Evolutionary conservation across 2,797 vertebrate species (phyloP), one percentile per base, ranked within the genome.

Genomic region (Percopsis omiscomaycus): DNA sequence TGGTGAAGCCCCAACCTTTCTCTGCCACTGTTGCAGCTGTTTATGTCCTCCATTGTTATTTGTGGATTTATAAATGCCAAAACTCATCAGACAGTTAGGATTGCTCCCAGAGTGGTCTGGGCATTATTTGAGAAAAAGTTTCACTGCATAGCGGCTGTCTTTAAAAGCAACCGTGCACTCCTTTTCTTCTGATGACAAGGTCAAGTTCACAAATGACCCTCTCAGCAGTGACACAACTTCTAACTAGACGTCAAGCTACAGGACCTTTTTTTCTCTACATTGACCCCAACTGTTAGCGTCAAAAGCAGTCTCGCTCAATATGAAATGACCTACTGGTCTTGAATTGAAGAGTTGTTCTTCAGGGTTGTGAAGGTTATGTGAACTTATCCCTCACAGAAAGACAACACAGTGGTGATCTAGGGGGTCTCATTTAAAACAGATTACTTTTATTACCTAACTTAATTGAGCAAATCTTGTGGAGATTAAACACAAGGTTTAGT

Each of bases 1-100:
- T 95, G 66, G 91, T 92, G 78, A 95, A 95, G 74, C 91, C 92
- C 91, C 61, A 91, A 77, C 46, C 78, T 82, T 65, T 88, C 88
- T 70, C 66, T 83, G 73, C 71, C 75, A 45, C 76, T 54, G n/a
- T 51, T 68, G 73, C 27, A 47, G 77, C 75, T 78, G 72, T 79
- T 83, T 56, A 65, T 81, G 62, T 81, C 80, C 50, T 88, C 89
- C 85, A 82, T 86, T 71, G 73, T 84, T 75, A 78, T 79, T 71
- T 80, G 78, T 74, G 76, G 63, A 65, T 75, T 64, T 27, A 65
- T 66, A 73, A 64, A 62, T 71, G 64, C 82, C 48, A 70, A 32
- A 69, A 22, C 77, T 86, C 83, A 83, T 87, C 32, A 47, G 58
- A 71, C 57, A 70, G 50, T 71, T 70, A 22, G 78, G 55, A 50